Conservation (phyloP, 2,797 vertebrate genomes). For the Nasua narica region DNA sequence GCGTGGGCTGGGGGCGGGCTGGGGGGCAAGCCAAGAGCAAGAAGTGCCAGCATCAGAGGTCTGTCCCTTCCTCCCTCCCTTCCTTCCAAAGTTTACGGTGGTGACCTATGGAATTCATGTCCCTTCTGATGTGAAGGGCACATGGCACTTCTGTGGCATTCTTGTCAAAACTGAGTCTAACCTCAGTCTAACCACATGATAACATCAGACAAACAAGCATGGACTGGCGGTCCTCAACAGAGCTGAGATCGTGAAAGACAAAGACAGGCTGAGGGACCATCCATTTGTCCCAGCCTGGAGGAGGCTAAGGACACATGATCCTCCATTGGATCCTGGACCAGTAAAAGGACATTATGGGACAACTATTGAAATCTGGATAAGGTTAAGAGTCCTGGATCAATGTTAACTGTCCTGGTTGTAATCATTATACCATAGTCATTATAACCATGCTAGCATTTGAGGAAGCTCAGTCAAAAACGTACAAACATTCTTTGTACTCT, state of each 20-base stretch:
- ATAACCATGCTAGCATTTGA: neutral
- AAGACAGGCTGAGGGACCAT: neutral
- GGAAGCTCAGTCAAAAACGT: neutral
- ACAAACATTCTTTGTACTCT: neutral
- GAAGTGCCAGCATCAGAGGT: neutral
- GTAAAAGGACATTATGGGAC: neutral
- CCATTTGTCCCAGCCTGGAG: too few relatives aligned
- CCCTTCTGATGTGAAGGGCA: neutral
- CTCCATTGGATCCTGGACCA: neutral
- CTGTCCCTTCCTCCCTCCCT: too few relatives aligned
- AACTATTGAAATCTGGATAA: neutral
- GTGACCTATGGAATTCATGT: neutral
- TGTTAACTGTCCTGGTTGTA: neutral
- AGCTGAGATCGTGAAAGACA: neutral
- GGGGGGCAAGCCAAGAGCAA: neutral
- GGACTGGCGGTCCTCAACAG: neutral
- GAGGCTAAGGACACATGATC: neutral
- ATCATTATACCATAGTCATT: neutral
- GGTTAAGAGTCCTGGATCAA: neutral
- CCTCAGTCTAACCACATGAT: neutral
- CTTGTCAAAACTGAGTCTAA: neutral
- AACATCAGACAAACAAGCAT: neutral
- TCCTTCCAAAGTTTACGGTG: neutral
- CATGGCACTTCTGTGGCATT: neutral
- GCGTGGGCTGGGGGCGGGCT: neutral